phyloP scores from a whole-genome alignment of 1,140 invertebrate species.

The Megalonaias nervosa region DNA sequence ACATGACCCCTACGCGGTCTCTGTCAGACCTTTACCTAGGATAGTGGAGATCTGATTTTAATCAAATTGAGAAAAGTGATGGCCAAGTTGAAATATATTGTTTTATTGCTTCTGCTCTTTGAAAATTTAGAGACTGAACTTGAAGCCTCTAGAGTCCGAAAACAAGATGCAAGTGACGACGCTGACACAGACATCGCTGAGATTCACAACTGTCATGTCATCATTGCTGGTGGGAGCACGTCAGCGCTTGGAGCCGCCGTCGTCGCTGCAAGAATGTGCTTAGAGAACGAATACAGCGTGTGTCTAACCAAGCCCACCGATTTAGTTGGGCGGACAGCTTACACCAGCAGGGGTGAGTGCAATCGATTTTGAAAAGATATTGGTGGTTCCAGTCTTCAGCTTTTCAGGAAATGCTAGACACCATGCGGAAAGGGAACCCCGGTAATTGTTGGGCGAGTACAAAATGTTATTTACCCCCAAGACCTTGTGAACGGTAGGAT shows the following conservation, averaged over 20 bases:
- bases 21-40: too few relatives aligned
- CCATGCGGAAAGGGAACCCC: slow-evolving; percentile 20
- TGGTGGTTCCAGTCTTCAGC: slow-evolving; percentile 17
- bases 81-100: too few relatives aligned
- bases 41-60: too few relatives aligned
- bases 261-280: slow-evolving; percentile 9
- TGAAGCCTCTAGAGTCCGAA: too few relatives aligned
- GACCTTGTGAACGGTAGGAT: slow-evolving; percentile 15
- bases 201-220: slow-evolving; percentile 13
- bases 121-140: too few relatives aligned
- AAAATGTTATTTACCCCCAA: slow-evolving; percentile 29
- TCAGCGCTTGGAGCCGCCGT: slow-evolving; percentile 26
- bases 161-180: too few relatives aligned
- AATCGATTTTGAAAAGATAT: slow-evolving; percentile 24
- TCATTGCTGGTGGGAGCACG: slow-evolving; percentile 33
- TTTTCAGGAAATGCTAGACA: slow-evolving; percentile 25
- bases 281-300: background rate
- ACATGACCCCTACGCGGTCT: too few relatives aligned
- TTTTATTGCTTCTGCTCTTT: too few relatives aligned
- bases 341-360: slow-evolving; percentile 27
- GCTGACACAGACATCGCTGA: too few relatives aligned
- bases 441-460: slow-evolving; percentile 33
- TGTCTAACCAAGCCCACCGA: slow-evolving; percentile 35
- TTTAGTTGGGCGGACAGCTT: slow-evolving; percentile 34
- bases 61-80: too few relatives aligned